phyloP scores from a whole-genome alignment of 2,888 invertebrate species.

The Eremobia ochroleuca region DNA sequence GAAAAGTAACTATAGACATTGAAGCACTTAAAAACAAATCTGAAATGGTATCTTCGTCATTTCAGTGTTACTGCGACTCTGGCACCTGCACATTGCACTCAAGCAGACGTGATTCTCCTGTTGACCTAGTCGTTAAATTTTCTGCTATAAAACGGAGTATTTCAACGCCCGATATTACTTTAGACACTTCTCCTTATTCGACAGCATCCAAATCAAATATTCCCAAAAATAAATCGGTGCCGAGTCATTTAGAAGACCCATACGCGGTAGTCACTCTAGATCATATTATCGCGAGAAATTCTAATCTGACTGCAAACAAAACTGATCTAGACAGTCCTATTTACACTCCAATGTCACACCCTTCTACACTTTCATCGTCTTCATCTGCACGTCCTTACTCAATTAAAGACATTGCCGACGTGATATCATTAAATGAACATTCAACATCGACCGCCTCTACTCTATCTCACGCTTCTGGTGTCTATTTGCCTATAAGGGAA shows the following conservation, averaged over 20 bases:
- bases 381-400: conserved; percentile 83
- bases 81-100: conserved; percentile 83
- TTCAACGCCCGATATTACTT: conserved; percentile 87
- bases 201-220: conserved; percentile 75
- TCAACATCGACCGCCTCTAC: conserved; percentile 82
- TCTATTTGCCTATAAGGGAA: conserved; percentile 82
- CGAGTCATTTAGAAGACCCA: conserved; percentile 83
- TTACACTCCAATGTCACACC: conserved; percentile 81
- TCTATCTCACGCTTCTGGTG: conserved; percentile 83
- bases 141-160: conserved; percentile 87
- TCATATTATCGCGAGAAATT: conserved; percentile 76
- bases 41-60: conserved; percentile 82
- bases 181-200: conserved; percentile 81
- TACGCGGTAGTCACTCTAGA: conserved; percentile 82
- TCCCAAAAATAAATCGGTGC: conserved; percentile 84
- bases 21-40: conserved; percentile 76
- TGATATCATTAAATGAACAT: conserved; percentile 80
- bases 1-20: conserved; percentile 80
- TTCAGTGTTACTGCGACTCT: conserved; percentile 87
- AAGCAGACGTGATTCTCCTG: conserved; percentile 78
- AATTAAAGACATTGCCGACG: conserved; percentile 86
- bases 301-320: conserved; percentile 40
- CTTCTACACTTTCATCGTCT: conserved; percentile 81
- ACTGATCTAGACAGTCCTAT: conserved; percentile 72
- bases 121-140: conserved; percentile 84